Evolutionary conservation across 1,140 invertebrate genomes (phyloP).

Genomic region (Drosophila dunni): DNA sequence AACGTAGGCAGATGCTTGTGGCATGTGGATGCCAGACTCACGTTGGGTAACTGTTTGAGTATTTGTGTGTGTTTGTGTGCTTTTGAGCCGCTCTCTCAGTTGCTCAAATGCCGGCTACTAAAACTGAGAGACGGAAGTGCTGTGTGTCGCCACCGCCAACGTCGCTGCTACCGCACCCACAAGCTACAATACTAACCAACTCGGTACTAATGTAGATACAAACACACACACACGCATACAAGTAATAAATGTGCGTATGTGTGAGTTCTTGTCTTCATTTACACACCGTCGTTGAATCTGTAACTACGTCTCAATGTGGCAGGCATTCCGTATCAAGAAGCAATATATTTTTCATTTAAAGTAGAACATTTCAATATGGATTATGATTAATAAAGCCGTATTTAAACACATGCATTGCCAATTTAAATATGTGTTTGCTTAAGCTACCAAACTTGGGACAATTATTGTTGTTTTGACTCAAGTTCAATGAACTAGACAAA

Average conservation of each 20-base stretch:
- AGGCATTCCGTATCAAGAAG: slow-evolving; percentile 14
- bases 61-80: slow-evolving; percentile 17
- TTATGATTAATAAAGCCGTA: neutral
- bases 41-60: slow-evolving; percentile 27
- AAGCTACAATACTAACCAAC: slow-evolving; percentile 20
- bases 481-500: slow-evolving; percentile 66
- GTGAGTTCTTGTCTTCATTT: slow-evolving; percentile 15
- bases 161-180: slow-evolving; percentile 60
- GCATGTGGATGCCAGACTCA: slow-evolving; percentile 67
- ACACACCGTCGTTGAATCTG: slow-evolving; percentile 2
- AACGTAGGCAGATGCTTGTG: slow-evolving; percentile 49
- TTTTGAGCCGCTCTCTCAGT: slow-evolving; percentile 30
- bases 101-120: slow-evolving; percentile 57
- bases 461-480: slow-evolving; percentile 16
- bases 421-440: slow-evolving; percentile 1
- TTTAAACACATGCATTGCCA: neutral
- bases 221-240: neutral
- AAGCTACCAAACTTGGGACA: neutral
- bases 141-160: slow-evolving; percentile 49
- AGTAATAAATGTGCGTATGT: slow-evolving; percentile 6
- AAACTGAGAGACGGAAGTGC: slow-evolving; percentile 64
- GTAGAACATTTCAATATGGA: neutral
- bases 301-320: slow-evolving; percentile 2
- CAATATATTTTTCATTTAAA: neutral
- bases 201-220: slow-evolving; percentile 16